phyloP scores from a whole-genome alignment of 2,113 vertebrate species.

The Cyprinus carpio region DNA sequence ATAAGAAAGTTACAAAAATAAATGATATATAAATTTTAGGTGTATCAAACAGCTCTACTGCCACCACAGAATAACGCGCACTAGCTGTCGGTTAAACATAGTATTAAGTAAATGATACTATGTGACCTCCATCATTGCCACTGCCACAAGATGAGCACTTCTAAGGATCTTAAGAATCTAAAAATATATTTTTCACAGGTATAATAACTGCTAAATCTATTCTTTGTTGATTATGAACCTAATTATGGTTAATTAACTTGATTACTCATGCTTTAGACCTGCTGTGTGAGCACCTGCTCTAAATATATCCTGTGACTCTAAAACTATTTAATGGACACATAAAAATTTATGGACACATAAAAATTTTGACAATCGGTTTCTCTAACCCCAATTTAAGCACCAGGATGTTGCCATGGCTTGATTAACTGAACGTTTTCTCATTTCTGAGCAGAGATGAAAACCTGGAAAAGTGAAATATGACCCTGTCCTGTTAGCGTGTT shows the following conservation, averaged over 20 bases:
- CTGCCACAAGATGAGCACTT: neutral
- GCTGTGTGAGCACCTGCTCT: conserved; percentile 7
- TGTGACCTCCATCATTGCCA: conserved; percentile 33
- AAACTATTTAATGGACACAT: neutral
- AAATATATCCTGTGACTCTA: conserved; percentile 13
- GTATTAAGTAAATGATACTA: neutral
- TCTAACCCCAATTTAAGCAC: neutral
- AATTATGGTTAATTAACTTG: neutral
- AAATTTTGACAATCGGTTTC: neutral
- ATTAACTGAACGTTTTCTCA: neutral
- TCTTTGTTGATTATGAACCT: neutral
- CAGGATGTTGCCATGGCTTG: neutral
- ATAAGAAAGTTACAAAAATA: no score
- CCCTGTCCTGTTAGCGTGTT: conserved; percentile 58
- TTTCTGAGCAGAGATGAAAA: conserved; percentile 25
- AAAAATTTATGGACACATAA: neutral
- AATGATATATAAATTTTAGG: no score
- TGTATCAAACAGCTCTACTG: neutral
- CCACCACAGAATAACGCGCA: no score
- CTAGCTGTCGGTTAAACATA: neutral
- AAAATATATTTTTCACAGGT: neutral
- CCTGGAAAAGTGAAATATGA: conserved; percentile 71
- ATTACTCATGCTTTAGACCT: conserved; percentile 15
- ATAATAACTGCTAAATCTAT: neutral
- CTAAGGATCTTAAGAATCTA: neutral